Evolutionary conservation across 2,888 invertebrate species (phyloP).

Genomic region (Drosophila prostipennis): DNA sequence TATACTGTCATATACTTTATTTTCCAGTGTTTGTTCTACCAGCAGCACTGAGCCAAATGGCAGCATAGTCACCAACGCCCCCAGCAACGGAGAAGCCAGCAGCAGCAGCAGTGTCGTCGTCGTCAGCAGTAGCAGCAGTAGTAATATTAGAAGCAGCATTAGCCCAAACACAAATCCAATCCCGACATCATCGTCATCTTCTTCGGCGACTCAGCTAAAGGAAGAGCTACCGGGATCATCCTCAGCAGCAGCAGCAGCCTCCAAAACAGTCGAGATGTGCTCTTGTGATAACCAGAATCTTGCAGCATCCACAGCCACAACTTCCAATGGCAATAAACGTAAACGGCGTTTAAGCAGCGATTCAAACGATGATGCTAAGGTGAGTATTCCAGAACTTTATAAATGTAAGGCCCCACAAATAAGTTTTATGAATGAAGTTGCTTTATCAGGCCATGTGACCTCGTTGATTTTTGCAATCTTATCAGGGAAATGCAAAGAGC

Average conservation of each 20-base stretch:
- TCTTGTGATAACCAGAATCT: conserved; percentile 40
- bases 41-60: conserved; percentile 52
- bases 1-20: conserved; percentile 12
- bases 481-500: conserved; percentile 52
- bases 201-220: neutral
- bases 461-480: conserved; percentile 54
- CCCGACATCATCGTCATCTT: conserved; percentile 27
- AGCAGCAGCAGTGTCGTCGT: conserved; percentile 37
- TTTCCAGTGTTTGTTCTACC: conserved; percentile 61
- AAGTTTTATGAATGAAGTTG: conserved; percentile 46
- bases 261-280: conserved; percentile 38
- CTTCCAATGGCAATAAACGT: conserved; percentile 37
- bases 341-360: conserved; percentile 49
- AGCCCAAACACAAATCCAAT: conserved; percentile 35
- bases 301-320: conserved; percentile 20
- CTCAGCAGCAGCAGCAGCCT: conserved; percentile 21
- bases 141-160: conserved; percentile 45
- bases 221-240: conserved; percentile 16
- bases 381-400: conserved; percentile 12
- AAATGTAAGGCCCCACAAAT: conserved; percentile 17
- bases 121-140: conserved; percentile 47
- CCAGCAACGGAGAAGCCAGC: conserved; percentile 14
- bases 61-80: conserved; percentile 34
- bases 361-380: conserved; percentile 48
- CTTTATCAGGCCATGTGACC: conserved; percentile 31